These are phyloP conservation scores for Danio rerio DNA, from an alignment of 2,113 vertebrate genomes.

Conservation along the genomic window GRCz12tu NC_133180.1:37756001-37756500, in stretches of 20 bases:
- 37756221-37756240: background rate
- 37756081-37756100: constrained; percentile 31
- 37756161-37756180: constrained; percentile 47
- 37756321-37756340: too few species aligned
- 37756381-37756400: too few species aligned
- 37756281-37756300: too few species aligned
- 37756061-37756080: constrained; percentile 41
- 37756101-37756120: constrained; percentile 49
- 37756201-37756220: background rate
- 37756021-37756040: constrained; percentile 14
- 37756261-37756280: too few species aligned
- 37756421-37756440: background rate
- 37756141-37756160: constrained; percentile 38
- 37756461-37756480: background rate
- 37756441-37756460: background rate
- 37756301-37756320: too few species aligned
- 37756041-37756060: constrained; percentile 7
- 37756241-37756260: background rate
- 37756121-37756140: constrained; percentile 49
- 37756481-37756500: background rate
- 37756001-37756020: constrained; percentile 7
- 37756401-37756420: too few species aligned
- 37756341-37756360: too few species aligned
- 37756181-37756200: background rate
- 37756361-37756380: too few species aligned